Base-by-base conservation (phyloP, 2,888 invertebrate species). In the Volucella bombylans region DNA sequence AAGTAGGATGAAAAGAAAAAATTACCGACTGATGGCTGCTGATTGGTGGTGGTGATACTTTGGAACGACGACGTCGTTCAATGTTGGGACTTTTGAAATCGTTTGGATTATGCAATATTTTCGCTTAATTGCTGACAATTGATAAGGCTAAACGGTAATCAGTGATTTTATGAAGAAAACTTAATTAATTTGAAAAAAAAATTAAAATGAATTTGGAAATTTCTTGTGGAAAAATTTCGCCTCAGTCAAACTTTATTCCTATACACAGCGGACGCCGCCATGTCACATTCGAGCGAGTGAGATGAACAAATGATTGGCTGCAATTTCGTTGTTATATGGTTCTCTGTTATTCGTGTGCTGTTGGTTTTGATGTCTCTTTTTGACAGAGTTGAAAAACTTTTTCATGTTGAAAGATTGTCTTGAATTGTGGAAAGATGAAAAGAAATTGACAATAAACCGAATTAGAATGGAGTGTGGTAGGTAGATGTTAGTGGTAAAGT, bases 21-120 rank as follows among this genome's bases (percentile, higher is more conserved):
- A 85, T 85, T 85, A 85, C 85, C 85, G 81, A 85, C 85, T 85
- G 85, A 85, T 85, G 85, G 81, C 77, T 81, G 85, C 83, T 83
- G 80, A 80, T 80, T 85, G 81, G 72, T 76, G 69, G 74, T 67
- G 81, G 80, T 45, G 81, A 85, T 76, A 81, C 81, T 81, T 81
- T 81, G 55, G 72, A 81, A 68, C 83, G 69, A 85, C 85, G 81
- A 77, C 72, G 81, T 67, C 81, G 83, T 62, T 71, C 59, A 49
- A 18, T 61, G 74, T 72, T 69, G 80, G 71, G 74, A 76, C 71
- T 69, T 76, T 72, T 31, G 18, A 31, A 85, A 81, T 81, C 76
- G 81, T 76, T 77, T 59, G 54, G 80, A 81, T 85, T 81, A 81
- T 81, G 76, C 80, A 85, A 81, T 81, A 59, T 55, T 49, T 43